Base-by-base conservation (phyloP, 2,797 vertebrate species). In the Eupleurogrammus muticus region DNA sequence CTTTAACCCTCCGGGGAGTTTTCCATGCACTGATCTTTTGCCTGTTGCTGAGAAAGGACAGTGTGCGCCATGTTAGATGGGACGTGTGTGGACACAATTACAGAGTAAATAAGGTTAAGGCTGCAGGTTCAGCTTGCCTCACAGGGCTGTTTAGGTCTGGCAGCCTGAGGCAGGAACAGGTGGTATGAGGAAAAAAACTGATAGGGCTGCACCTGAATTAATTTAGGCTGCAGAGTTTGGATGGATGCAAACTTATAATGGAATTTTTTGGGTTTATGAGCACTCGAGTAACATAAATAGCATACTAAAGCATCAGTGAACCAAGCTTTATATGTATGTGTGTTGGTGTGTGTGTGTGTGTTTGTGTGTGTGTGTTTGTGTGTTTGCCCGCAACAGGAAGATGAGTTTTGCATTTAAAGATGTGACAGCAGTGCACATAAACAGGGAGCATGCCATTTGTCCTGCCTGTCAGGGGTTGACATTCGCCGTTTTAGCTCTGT, bases 381-480 rank as follows among this genome's bases (percentile, higher is more conserved):
- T 34, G 11, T 70, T 20, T 61, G 57, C 66, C 62, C 52, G 54
- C 1, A 3, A 53, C 34, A 66, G 20, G 52, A 48, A 69, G 23
- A n/a, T 16, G 3, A 75, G 58, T 60, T 16, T 54, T 70, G 66
- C 54, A 48, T 73, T 77, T 68, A 42, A 68, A 61, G 62, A 65
- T 0, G 36, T 56, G 75, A 80, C 72, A 75, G 51, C 70, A n/a
- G 75, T 74, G 80, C 59, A 59, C 62, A 54, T n/a, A 44, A 16
- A 44, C 52, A 73, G 55, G 46, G 28, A 34, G 36, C 16, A 0
- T 13, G 48, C 50, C 70, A 59, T 73, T 80, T 82, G 51, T 75
- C 73, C 78, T 55, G 55, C 69, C 70, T 83, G 87, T 88, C 87
- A 87, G 64, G 75, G 57, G 80, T 6, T 70, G 70, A 65, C 21